Conservation (phyloP, 2,888 invertebrate genomes). For the Thecophora atra region DNA sequence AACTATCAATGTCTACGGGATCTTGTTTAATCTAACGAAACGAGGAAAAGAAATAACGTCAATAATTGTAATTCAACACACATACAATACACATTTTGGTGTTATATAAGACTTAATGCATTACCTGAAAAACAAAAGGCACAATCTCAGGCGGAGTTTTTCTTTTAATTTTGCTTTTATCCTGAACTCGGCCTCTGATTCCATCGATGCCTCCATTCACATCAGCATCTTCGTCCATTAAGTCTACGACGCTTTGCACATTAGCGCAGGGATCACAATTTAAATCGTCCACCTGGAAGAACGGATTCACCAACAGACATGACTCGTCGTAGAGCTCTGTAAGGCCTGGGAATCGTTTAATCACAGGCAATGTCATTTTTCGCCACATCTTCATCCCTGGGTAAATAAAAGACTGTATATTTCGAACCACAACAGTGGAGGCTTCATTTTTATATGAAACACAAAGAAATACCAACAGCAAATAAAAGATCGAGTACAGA, state of each 20-base stretch:
- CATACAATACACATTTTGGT: background rate
- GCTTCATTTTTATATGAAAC: conserved; percentile 71
- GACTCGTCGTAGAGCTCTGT: conserved; percentile 84
- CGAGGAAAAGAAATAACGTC: conserved; percentile 47
- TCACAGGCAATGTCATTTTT: conserved; percentile 78
- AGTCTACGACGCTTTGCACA: conserved; percentile 74
- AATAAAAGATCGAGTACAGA: conserved; percentile 61
- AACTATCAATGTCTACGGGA: conserved; percentile 68
- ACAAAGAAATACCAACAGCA: conserved; percentile 59
- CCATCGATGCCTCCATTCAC: background rate
- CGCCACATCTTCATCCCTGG: conserved; percentile 80
- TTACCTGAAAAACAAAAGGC: conserved; percentile 71
- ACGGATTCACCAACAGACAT: conserved; percentile 85
- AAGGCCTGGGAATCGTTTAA: conserved; percentile 77
- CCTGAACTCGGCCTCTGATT: background rate
- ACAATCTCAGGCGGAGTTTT: conserved; percentile 53
- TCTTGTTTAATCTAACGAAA: conserved; percentile 69
- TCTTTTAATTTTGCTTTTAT: conserved; percentile 20
- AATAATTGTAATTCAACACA: background rate
- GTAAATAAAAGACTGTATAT: conserved; percentile 83
- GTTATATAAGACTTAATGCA: background rate
- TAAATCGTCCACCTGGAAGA: conserved; percentile 81
- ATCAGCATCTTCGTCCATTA: conserved; percentile 55
- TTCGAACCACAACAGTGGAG: conserved; percentile 74
- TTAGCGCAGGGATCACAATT: conserved; percentile 86